Evolutionary conservation across 2,888 invertebrate genomes (phyloP), one percentile per base, ranked within the genome.

Genomic region (Sesamia inferens): DNA sequence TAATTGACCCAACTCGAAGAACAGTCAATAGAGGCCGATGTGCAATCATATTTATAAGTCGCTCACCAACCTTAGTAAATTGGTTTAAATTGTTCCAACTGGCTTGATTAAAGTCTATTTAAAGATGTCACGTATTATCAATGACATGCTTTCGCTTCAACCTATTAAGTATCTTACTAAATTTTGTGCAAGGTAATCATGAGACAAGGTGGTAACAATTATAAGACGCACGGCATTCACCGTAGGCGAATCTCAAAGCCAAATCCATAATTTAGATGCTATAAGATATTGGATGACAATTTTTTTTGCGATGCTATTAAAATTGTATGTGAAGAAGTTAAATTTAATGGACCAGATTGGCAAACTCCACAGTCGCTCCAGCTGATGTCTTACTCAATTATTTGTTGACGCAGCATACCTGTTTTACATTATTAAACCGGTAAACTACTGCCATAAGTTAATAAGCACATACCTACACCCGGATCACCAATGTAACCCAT

Each of bases 31-130:
- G 87, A 87, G 82, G 87, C 86, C 82, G 85, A 90, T 88, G 88
- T 87, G 88, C 88, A 88, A 84, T 87, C 85, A 85, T 91, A 92
- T 86, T 84, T 87, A 89, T 90, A 90, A 90, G 89, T 89, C 91
- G 88, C 90, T 90, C 90, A 91, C 91, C 86, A 90, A 88, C 88
- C 86, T 88, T 87, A 86, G 87, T 90, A 91, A 94, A 94, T 94
- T 94, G 93, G 89, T 88, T 92, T 89, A 93, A 94, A 92, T 93
- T 91, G 92, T 88, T 84, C 88, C 92, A 93, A 93, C 91, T 88
- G 91, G 91, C 92, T 93, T 92, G 89, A 93, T 94, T 93, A 91
- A 88, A 88, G 87, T 89, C 90, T 92, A 92, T 93, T 93, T 90
- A 84, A 86, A 88, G 85, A 87, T 85, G 79, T 68, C 78, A 84